These are phyloP conservation scores for Autographa pulchrina DNA, from an alignment of 2,888 invertebrate genomes.

Conservation along the genomic window DNA sequence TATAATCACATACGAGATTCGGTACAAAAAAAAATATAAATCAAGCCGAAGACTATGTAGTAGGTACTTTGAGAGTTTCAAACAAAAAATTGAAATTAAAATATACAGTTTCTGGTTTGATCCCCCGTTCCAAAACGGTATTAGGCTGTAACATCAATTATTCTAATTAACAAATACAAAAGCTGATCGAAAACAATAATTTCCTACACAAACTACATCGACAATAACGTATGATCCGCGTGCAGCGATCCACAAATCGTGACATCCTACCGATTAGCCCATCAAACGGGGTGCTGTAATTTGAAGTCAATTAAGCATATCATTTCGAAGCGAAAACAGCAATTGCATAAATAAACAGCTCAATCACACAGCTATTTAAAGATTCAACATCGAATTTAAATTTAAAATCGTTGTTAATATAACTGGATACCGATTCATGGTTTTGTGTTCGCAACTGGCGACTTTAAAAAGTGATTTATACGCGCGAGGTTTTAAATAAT, in stretches of 20 bases:
- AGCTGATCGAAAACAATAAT: background rate
- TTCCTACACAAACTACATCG: constrained; percentile 3
- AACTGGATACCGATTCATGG: constrained; percentile 71
- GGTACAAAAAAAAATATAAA: too few relatives aligned
- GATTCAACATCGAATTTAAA: constrained; percentile 81
- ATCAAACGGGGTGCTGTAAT: constrained; percentile 57
- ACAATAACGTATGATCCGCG: constrained; percentile 9
- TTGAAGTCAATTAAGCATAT: constrained; percentile 72
- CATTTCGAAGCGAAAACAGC: constrained; percentile 76
- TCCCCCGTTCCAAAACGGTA: too few relatives aligned
- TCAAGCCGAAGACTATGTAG: too few relatives aligned
- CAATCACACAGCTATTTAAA: constrained; percentile 75
- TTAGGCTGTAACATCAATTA: too few relatives aligned
- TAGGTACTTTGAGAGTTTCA: too few relatives aligned
- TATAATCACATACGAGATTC: too few relatives aligned
- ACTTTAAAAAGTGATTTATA: constrained; percentile 50
- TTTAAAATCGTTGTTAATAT: constrained; percentile 73
- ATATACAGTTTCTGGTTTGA: too few relatives aligned
- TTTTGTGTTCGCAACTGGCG: constrained; percentile 55
- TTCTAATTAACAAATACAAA: background rate
- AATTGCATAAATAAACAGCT: constrained; percentile 80
- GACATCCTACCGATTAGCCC: constrained; percentile 47
- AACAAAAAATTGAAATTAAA: too few relatives aligned
- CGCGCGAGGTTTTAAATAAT: constrained; percentile 38
- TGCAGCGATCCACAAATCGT: constrained; percentile 25